phyloP scores from a whole-genome alignment of 2,113 vertebrate species.

The Marcusenius ussheri region DNA sequence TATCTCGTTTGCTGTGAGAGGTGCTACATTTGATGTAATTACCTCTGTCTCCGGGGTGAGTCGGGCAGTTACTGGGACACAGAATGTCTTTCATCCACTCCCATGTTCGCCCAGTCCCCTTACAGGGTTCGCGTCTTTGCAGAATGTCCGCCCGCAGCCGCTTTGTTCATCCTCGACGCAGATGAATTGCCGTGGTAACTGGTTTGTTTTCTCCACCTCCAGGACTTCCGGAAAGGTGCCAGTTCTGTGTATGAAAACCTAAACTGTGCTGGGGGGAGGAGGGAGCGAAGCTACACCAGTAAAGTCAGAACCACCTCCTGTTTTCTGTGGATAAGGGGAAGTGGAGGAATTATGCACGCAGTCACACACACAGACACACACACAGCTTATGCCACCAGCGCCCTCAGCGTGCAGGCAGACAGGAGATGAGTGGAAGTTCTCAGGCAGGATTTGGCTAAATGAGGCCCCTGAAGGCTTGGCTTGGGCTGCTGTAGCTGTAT shows the following conservation, averaged over 20 bases:
- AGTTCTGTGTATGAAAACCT: background rate
- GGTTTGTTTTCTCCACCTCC: background rate
- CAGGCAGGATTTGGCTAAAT: background rate
- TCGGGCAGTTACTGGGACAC: background rate
- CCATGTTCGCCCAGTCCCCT: background rate
- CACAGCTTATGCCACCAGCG: background rate
- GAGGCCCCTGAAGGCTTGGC: background rate
- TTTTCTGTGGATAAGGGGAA: background rate
- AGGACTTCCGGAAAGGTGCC: background rate
- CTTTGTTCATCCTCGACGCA: background rate
- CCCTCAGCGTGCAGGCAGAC: background rate
- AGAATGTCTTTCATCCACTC: background rate
- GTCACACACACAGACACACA: background rate
- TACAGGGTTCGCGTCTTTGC: background rate
- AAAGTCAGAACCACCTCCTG: background rate
- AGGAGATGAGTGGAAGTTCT: background rate
- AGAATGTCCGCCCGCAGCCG: no score
- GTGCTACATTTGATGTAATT: background rate
- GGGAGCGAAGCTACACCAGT: no score
- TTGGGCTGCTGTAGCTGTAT: background rate
- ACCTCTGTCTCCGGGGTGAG: background rate
- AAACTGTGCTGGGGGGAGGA: background rate
- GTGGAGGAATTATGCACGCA: background rate
- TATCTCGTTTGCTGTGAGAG: background rate
- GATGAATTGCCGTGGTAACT: background rate